A percentile compares a stretch with the other conserved stretches of the same genome.
Conservation (phyloP, 2,797 vertebrate species). For the Gouania willdenowi region DNA sequence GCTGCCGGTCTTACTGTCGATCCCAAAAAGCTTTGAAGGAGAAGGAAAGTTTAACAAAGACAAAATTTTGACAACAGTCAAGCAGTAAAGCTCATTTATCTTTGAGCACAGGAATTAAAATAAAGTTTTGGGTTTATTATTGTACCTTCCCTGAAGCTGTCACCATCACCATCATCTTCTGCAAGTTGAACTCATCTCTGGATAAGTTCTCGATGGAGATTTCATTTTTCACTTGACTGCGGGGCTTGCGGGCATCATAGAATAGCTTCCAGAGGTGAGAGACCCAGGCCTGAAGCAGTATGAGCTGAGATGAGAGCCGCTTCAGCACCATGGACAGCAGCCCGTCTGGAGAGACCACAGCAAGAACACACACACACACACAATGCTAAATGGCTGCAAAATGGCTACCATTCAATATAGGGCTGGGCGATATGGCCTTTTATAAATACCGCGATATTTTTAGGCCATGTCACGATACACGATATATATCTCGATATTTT, state of each 20-base stretch:
- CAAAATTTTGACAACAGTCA: too few relatives aligned
- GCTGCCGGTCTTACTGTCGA: constrained; percentile 95
- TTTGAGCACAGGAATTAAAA: neutral
- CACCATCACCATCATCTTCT: constrained; percentile 99
- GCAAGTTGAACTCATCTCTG: constrained; percentile 96
- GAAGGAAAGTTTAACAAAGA: constrained; percentile 4
- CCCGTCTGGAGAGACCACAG: constrained; percentile 76
- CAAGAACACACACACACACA: too few relatives aligned
- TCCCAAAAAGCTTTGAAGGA: constrained; percentile 88
- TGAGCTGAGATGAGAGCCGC: constrained; percentile 94
- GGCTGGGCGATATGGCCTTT: too few relatives aligned
- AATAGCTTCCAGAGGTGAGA: constrained; percentile 96
- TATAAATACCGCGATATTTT: too few relatives aligned
- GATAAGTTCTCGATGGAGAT: constrained; percentile 93
- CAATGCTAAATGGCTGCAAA: too few relatives aligned
- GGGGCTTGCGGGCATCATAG: constrained; percentile 94
- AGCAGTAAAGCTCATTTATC: neutral
- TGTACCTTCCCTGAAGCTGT: constrained; percentile 92
- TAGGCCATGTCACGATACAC: too few relatives aligned
- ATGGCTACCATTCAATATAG: too few relatives aligned
- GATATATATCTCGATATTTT: too few relatives aligned
- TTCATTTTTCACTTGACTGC: constrained; percentile 93
- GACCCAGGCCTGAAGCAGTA: constrained; percentile 91
- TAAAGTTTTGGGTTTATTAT: neutral
- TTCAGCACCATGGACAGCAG: constrained; percentile 94